Percentiles rank a stretch among this genome's conserved stretches.
Conservation (phyloP, 2,888 invertebrate species). For the Leptopilina drosophilae region DNA sequence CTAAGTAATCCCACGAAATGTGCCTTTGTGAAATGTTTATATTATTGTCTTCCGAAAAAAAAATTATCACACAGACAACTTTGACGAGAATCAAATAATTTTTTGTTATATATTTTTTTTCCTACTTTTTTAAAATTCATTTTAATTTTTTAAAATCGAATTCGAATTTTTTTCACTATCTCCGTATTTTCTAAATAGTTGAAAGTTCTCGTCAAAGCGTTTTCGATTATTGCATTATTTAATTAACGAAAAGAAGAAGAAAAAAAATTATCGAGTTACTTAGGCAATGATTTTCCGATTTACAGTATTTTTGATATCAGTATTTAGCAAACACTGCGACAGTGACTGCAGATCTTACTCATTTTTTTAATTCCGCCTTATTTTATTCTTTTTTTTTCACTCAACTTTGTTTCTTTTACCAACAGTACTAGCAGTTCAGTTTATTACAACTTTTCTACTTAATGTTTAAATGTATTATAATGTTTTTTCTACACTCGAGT, state of each 20-base stretch:
- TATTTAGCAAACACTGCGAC: conserved; percentile 67
- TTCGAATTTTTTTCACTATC: no score
- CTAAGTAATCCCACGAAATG: conserved; percentile 10
- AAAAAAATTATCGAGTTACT: conserved; percentile 29
- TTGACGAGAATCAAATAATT: neutral
- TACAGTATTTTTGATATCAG: conserved; percentile 76
- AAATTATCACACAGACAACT: neutral
- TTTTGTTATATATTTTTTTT: neutral
- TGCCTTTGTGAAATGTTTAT: conserved; percentile 25
- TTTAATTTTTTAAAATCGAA: no score
- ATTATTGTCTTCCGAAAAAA: neutral
- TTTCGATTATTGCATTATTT: conserved; percentile 12
- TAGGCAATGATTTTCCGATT: conserved; percentile 18
- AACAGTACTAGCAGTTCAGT: neutral
- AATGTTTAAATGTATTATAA: no score
- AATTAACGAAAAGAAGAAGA: no score
- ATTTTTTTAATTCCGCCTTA: conserved; percentile 45
- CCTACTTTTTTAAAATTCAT: no score
- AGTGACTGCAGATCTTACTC: conserved; percentile 65
- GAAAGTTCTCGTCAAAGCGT: neutral
- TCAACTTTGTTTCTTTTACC: neutral
- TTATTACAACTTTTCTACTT: no score
- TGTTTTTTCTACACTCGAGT: no score
- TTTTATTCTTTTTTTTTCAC: conserved; percentile 23
- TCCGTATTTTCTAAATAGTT: no score